Evolutionary conservation across 1,140 invertebrate genomes (phyloP).

Genomic region (Nasonia giraulti): DNA sequence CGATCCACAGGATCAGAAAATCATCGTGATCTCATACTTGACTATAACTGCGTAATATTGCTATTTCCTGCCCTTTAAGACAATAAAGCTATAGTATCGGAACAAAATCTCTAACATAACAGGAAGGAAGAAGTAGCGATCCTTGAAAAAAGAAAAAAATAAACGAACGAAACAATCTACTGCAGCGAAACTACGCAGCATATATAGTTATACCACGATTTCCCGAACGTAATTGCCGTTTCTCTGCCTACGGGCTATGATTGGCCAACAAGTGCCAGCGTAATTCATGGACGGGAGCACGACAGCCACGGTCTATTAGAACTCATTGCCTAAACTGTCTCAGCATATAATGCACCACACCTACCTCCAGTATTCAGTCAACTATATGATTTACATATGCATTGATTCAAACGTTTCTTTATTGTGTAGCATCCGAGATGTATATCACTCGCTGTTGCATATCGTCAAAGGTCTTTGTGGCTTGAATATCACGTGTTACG

Average conservation of each 20-base stretch:
- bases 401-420: not conserved
- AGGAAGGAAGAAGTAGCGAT: not conserved
- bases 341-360: slow-evolving; percentile 46
- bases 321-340: slow-evolving; percentile 57
- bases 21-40: no score
- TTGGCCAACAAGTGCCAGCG: slow-evolving; percentile 62
- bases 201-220: not conserved
- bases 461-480: no score
- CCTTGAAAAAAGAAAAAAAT: not conserved
- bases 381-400: slow-evolving; percentile 7
- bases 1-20: no score
- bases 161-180: not conserved
- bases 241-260: slow-evolving; percentile 54
- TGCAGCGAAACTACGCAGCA: not conserved
- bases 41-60: not conserved
- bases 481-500: no score
- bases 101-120: not conserved
- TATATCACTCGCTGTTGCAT: no score
- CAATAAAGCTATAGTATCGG: not conserved
- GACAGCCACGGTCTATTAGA: slow-evolving; percentile 60
- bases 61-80: no score
- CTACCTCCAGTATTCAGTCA: slow-evolving; percentile 1
- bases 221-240: not conserved
- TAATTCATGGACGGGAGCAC: slow-evolving; percentile 63
- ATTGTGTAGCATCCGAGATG: no score